Conservation (phyloP, 1,140 invertebrate species). For the Drosophila aff. region DNA sequence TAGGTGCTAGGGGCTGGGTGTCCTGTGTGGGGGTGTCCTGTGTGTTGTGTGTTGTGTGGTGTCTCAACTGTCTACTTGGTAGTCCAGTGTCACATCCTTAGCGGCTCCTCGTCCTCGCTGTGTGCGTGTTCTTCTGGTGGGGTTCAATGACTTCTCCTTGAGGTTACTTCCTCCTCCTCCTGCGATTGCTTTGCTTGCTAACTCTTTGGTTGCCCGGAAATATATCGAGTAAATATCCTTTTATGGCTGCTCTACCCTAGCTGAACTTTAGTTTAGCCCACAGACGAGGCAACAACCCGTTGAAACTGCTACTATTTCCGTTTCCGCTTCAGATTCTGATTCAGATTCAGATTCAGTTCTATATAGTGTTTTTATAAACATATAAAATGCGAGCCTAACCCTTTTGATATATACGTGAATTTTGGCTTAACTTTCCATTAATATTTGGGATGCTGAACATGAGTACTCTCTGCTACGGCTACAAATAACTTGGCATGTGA, state of each 20-base stretch:
- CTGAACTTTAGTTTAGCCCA: neutral
- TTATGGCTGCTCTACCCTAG: neutral
- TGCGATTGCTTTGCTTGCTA: constrained; percentile 4
- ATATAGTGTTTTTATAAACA: constrained; percentile 13
- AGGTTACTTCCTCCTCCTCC: neutral
- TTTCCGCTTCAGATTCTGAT: neutral
- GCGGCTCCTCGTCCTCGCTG: constrained; percentile 16
- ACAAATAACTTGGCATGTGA: constrained; percentile 8
- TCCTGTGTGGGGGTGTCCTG: neutral
- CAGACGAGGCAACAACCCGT: neutral
- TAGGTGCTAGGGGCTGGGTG: constrained; percentile 27
- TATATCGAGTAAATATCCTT: constrained; percentile 1
- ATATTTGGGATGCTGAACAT: neutral
- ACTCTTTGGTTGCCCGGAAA: neutral
- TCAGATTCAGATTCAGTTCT: neutral
- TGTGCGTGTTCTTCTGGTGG: constrained; percentile 56
- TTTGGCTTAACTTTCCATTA: neutral
- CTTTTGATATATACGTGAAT: constrained; percentile 7
- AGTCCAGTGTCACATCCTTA: constrained; percentile 39
- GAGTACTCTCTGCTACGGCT: neutral
- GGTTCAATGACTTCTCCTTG: constrained; percentile 51
- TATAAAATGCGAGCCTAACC: constrained; percentile 9
- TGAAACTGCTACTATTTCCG: neutral
- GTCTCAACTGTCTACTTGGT: constrained; percentile 50
- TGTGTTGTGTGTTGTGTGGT: neutral